Base-by-base conservation (phyloP, 2,888 invertebrate species). In the Acanthosepion pharaonis region DNA sequence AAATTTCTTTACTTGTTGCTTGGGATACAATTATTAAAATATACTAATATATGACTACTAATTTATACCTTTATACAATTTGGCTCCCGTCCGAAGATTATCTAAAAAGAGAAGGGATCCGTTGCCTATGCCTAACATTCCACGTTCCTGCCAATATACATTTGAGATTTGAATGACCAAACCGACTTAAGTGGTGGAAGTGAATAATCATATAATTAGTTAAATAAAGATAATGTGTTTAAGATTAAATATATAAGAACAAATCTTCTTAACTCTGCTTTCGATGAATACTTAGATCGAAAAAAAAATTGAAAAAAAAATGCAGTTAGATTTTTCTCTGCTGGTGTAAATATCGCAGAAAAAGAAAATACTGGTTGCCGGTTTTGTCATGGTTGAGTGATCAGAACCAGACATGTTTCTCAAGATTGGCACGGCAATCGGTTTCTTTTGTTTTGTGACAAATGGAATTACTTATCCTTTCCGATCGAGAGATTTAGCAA, bases 391-490 rank as follows among this genome's bases (percentile, higher is more conserved):
- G n/a, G n/a, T 18, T 33, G n/a, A 78, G n/a, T 18, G 78, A 78
- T 78, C 78, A 15, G 11, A n/a, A 15, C 78, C 78, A 78, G 78
- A 78, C n/a, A n/a, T 78, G 78, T 78, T 78, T 78, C 78, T 78
- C n/a, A 15, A n/a, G n/a, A n/a, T n/a, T 78, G 78, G 78, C 78
- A 78, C 15, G 11, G 33, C 6, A 78, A 33, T 78, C n/a, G n/a
- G 78, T 78, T 78, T 33, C n/a, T n/a, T 15, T 78, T 78, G 78
- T 78, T 78, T 78, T 33, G 78, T 78, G 78, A 78, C 78, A n/a
- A 78, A 78, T 78, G 78, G n/a, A 78, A 78, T 78, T 78, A 78
- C 78, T 78, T 33, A 78, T 78, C n/a, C n/a, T 78, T 78, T 78
- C 78, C 78, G 78, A 78, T 33, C 78, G 78, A 78, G 78, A 78